These are phyloP conservation scores for Setophaga coronata DNA, from an alignment of 2,113 vertebrate genomes.

Conservation along the genomic window DNA sequence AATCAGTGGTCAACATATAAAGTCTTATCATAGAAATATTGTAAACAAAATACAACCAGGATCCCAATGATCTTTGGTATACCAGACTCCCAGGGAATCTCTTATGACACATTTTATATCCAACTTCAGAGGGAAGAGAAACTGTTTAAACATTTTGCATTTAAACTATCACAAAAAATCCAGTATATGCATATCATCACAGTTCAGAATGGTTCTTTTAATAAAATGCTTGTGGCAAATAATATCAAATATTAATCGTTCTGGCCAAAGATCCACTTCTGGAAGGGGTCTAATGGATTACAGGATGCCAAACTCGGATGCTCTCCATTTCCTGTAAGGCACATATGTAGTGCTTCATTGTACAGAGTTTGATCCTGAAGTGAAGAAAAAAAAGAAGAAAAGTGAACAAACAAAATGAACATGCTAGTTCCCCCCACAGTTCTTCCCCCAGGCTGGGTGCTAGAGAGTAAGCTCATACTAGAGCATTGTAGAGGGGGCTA, in stretches of 20 bases:
- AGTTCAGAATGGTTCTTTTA: constrained; percentile 59
- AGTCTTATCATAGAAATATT: constrained; percentile 46
- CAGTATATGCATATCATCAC: constrained; percentile 56
- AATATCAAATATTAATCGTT: constrained; percentile 64
- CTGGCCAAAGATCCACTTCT: constrained; percentile 88
- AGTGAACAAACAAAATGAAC: not conserved
- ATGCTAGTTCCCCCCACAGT: not conserved
- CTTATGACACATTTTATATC: constrained; percentile 19
- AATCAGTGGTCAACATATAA: constrained; percentile 33
- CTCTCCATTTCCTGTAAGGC: constrained; percentile 85
- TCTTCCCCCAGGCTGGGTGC: not conserved
- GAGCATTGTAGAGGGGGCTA: not conserved
- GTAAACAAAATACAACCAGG: constrained; percentile 69
- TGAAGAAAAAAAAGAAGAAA: not conserved
- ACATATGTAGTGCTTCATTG: constrained; percentile 80
- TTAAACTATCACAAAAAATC: constrained; percentile 64
- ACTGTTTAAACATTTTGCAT: constrained; percentile 60
- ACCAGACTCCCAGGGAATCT: constrained; percentile 37
- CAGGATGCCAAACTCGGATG: constrained; percentile 83
- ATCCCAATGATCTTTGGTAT: constrained; percentile 73
- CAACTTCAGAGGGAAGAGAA: not conserved
- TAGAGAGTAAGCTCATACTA: not conserved
- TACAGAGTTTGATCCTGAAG: constrained; percentile 87
- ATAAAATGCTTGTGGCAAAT: constrained; percentile 8
- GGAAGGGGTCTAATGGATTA: constrained; percentile 84